Percentiles rank a stretch among this genome's conserved stretches.
Conservation (phyloP, 2,888 invertebrate species). For the Eupelmus urozonus region DNA sequence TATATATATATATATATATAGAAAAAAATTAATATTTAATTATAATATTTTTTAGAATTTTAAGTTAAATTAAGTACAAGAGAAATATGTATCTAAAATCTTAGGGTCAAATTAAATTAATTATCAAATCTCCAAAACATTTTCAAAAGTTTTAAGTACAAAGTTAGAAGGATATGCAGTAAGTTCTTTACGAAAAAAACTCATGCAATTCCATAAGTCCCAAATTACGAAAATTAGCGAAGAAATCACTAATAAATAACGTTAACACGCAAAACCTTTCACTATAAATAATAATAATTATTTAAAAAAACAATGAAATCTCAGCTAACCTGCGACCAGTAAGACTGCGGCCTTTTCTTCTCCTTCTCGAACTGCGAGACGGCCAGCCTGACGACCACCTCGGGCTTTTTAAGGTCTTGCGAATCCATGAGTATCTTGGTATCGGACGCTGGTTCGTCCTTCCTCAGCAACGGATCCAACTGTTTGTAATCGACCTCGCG, state of each 20-base stretch:
- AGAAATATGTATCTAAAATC: too few relatives aligned
- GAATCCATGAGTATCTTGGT: slow-evolving; percentile 62
- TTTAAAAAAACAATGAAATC: not conserved
- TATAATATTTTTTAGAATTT: too few relatives aligned
- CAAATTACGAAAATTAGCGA: not conserved
- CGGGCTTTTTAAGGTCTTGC: slow-evolving; percentile 61
- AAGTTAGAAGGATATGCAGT: too few relatives aligned
- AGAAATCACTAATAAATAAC: not conserved
- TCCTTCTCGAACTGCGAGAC: slow-evolving; percentile 63
- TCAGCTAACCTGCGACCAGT: slow-evolving; percentile 61
- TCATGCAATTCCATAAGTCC: too few relatives aligned
- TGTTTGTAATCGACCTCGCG: slow-evolving; percentile 69
- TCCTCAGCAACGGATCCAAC: slow-evolving; percentile 66
- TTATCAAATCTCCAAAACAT: too few relatives aligned
- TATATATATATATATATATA: too few relatives aligned
- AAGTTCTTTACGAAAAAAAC: too few relatives aligned
- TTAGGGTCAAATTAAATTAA: too few relatives aligned
- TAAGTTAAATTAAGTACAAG: too few relatives aligned
- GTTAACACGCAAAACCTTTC: not conserved
- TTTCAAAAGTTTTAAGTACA: too few relatives aligned
- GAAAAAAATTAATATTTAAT: too few relatives aligned
- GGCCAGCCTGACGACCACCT: slow-evolving; percentile 30
- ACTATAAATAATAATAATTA: not conserved
- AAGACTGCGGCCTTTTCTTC: slow-evolving; percentile 1
- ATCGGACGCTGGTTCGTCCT: slow-evolving; percentile 44